Evolutionary conservation across 1,140 invertebrate species (phyloP), one percentile per base, ranked within the genome.

Genomic region (Brachionus asplanchnoidis): DNA sequence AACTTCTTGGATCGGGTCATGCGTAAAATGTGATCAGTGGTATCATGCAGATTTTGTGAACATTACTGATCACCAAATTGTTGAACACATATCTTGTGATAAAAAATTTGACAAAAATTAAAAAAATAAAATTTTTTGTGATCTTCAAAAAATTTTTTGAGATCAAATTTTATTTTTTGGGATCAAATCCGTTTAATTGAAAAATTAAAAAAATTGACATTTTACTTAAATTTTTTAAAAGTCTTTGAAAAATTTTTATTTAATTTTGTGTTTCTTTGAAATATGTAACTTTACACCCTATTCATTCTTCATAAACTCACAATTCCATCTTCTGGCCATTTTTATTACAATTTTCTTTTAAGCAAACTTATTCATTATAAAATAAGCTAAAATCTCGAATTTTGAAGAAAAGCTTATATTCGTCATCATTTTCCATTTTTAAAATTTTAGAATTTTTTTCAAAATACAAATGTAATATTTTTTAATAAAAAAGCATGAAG

Each of bases 181-280:
- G 44, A 46, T 46, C 44, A 46, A 89, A 90, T 46, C 44, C 2
- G 44, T 86, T 86, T 85, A 85, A 86, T 87, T 66, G 60, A 66
- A 23, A 66, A 66, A 66, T 23, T 17, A 9, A 23, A 66, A 66
- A 66, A 66, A 66, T 5, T 66, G 17, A 66, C 60, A 28, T 46
- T 66, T 66, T 66, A 3, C 28, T 28, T 66, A 66, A 66, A 66
- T 20, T 23, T 28, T 66, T 66, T 66, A 23, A 66, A 66, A 66
- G 17, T 66, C 28, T 66, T 23, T 3, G 20, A 8, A 66, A 66
- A 66, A 66, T 66, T 66, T 66, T 66, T 23, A 66, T 17, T 66
- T 66, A 23, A n/a, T n/a, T n/a, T n/a, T n/a, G n/a, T 23, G 20
- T 20, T 23, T 66, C 17, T 20, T 32, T 23, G 60, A 66, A 66